phyloP scores from a whole-genome alignment of 1,140 invertebrate species.

The Homarus americanus region DNA sequence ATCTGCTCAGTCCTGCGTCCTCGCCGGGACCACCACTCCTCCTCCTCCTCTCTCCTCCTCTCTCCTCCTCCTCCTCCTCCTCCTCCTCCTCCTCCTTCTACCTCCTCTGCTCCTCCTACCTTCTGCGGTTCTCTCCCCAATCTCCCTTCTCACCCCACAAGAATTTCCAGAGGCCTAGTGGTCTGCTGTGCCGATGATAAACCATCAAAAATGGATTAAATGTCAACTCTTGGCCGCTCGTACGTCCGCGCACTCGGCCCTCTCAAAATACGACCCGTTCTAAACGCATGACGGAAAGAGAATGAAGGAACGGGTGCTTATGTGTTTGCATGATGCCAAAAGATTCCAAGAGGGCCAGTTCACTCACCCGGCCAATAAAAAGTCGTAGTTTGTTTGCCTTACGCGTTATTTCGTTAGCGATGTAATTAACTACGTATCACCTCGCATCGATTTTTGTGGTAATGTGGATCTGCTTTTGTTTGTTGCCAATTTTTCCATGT shows the following conservation, averaged over 20 bases:
- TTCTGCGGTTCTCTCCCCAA: slow-evolving; percentile 46
- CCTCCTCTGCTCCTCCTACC: slow-evolving; percentile 44
- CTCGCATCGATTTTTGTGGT: slow-evolving; percentile 44
- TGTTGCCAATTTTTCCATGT: background rate
- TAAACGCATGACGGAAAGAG: slow-evolving; percentile 55
- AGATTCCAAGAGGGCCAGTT: slow-evolving; percentile 29
- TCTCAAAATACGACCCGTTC: slow-evolving; percentile 47
- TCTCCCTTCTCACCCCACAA: slow-evolving; percentile 57
- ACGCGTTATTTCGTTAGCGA: slow-evolving; percentile 62
- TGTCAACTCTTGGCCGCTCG: slow-evolving; percentile 51
- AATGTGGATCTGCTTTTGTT: slow-evolving; percentile 15
- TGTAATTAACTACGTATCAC: slow-evolving; percentile 57
- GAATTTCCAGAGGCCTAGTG: slow-evolving; percentile 67
- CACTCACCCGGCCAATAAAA: slow-evolving; percentile 21
- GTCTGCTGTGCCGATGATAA: slow-evolving; percentile 59
- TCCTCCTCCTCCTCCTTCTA: slow-evolving; percentile 27
- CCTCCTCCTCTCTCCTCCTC: slow-evolving; percentile 8
- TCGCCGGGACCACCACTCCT: slow-evolving; percentile 48
- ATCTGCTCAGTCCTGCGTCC: slow-evolving; percentile 68
- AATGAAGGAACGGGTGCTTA: slow-evolving; percentile 31
- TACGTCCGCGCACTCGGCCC: slow-evolving; percentile 37
- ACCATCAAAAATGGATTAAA: slow-evolving; percentile 69
- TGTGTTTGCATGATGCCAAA: slow-evolving; percentile 56
- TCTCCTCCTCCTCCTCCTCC: slow-evolving; percentile 34
- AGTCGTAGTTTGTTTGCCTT: slow-evolving; percentile 10